Percentiles rank a stretch among this genome's conserved stretches.
Conservation (phyloP, 2,888 invertebrate species). For the Rotaria magnacalcarata region DNA sequence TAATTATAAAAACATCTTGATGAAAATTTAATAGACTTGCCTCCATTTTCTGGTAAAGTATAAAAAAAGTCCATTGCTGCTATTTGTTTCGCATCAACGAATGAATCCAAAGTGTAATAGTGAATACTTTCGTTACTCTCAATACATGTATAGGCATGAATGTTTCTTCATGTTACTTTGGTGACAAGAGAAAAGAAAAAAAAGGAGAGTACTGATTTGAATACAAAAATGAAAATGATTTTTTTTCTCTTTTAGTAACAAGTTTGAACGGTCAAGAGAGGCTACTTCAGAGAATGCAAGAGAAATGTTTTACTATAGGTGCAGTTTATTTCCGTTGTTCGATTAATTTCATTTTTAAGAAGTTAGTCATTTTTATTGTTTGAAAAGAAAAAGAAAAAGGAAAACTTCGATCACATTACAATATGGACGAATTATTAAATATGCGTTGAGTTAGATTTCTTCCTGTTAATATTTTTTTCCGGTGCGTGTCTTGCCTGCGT, state of each 20-base stretch:
- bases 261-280: background rate
- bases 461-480: background rate
- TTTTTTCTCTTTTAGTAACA: background rate
- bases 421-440: background rate
- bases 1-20: background rate
- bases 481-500: background rate
- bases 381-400: too few relatives aligned
- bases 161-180: background rate
- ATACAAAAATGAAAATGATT: background rate
- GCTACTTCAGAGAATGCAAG: background rate
- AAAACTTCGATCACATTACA: too few relatives aligned
- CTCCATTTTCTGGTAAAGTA: background rate
- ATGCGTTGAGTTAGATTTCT: background rate
- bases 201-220: background rate
- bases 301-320: background rate
- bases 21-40: background rate
- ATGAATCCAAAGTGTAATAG: background rate
- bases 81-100: background rate
- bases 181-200: background rate
- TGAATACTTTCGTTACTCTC: background rate
- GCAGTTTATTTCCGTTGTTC: background rate
- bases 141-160: background rate
- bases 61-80: background rate
- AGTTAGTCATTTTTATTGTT: too few relatives aligned
- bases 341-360: background rate